Evolutionary conservation across 2,888 invertebrate species (phyloP).

Genomic region (Melinopterus prodromus): DNA sequence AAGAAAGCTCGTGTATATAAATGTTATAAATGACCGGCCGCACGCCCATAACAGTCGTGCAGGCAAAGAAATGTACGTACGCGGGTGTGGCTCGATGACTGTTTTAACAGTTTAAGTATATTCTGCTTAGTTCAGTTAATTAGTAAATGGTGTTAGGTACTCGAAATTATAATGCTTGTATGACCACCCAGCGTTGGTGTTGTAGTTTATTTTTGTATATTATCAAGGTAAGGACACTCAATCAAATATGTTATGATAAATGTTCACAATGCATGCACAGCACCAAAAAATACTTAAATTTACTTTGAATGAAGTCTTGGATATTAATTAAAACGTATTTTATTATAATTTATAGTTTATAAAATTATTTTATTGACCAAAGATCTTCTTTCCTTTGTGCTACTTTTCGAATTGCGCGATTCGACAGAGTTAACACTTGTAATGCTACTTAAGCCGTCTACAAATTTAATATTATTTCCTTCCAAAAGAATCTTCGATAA

Average conservation of each 20-base stretch:
- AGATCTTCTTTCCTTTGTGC: neutral
- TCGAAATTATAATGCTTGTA: neutral
- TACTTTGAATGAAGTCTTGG: neutral
- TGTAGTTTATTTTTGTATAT: neutral
- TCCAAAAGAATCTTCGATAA: slow-evolving; percentile 45
- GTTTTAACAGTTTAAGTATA: neutral
- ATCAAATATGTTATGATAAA: neutral
- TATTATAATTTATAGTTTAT: neutral
- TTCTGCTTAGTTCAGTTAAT: neutral
- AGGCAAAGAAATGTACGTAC: neutral
- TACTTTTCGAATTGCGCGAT: neutral
- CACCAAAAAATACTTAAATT: neutral
- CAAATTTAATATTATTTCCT: slow-evolving; percentile 37
- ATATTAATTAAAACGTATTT: neutral
- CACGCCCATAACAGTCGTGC: neutral
- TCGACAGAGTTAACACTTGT: neutral
- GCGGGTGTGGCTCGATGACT: neutral
- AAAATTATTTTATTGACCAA: neutral
- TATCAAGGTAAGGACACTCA: neutral
- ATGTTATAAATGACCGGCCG: neutral
- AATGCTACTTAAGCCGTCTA: neutral
- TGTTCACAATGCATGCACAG: too few species aligned
- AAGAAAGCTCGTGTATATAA: neutral
- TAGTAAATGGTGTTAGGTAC: neutral
- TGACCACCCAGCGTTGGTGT: neutral